Conservation (phyloP, 2,888 invertebrate genomes). For the Ophion slaviceki region DNA sequence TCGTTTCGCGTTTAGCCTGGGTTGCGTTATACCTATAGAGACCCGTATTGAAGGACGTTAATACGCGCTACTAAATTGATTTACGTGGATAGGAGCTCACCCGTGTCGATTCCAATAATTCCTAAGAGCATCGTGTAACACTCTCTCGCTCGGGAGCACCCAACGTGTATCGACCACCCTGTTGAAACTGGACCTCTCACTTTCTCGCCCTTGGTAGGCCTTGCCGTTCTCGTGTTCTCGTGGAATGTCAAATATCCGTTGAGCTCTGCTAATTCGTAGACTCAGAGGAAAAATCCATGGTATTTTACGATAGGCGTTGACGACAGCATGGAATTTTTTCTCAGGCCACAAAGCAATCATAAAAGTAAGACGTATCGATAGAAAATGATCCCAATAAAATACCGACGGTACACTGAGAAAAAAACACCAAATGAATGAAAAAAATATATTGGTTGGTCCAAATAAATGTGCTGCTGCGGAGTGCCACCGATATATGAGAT, state of each 20-base stretch:
- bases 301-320: too few species aligned
- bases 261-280: not conserved
- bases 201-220: slow-evolving; percentile 1
- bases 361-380: too few species aligned
- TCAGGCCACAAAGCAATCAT: not conserved
- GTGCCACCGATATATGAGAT: too few species aligned
- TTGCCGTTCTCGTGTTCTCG: not conserved
- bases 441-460: too few species aligned
- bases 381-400: not conserved
- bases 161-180: too few species aligned
- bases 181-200: slow-evolving; percentile 23
- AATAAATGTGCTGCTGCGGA: too few species aligned
- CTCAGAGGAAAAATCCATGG: too few species aligned
- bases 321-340: not conserved
- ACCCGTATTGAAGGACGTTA: slow-evolving; percentile 40
- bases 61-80: slow-evolving; percentile 67
- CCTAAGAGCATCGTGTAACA: slow-evolving; percentile 37
- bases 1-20: not conserved
- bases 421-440: too few species aligned
- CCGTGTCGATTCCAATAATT: slow-evolving; percentile 53
- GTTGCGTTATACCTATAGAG: slow-evolving; percentile 42
- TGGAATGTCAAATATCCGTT: not conserved
- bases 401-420: not conserved
- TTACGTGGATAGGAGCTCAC: slow-evolving; percentile 63
- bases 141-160: not conserved